Conservation (phyloP, 2,797 vertebrate species). For the Aotus griseimembra region DNA sequence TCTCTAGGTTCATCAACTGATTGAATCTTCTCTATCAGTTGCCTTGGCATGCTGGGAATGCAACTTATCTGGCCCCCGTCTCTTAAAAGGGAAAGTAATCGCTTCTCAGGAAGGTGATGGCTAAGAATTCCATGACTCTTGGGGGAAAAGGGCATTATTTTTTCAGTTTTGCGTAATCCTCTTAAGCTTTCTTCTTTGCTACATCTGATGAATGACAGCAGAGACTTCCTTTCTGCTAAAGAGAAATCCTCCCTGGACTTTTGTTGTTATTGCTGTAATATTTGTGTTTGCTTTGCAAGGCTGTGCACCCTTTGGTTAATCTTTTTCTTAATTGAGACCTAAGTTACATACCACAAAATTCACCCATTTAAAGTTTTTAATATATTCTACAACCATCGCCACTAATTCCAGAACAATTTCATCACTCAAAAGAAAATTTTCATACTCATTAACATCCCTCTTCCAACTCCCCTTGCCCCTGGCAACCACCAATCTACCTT, state of each 20-base stretch:
- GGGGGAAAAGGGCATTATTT: not conserved
- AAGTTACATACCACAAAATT: not conserved
- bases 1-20: not conserved
- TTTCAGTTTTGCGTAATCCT: not conserved
- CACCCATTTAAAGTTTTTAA: not conserved
- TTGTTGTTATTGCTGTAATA: not conserved
- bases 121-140: not conserved
- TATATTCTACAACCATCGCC: not conserved
- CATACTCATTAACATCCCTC: not conserved
- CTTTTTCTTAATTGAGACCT: not conserved
- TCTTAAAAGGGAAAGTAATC: not conserved
- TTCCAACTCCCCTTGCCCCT: not conserved
- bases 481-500: not conserved
- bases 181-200: not conserved
- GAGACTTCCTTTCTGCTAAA: not conserved
- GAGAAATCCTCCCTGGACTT: not conserved
- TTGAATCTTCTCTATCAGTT: not conserved
- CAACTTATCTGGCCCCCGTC: not conserved
- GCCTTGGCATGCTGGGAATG: not conserved
- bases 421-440: not conserved
- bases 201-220: not conserved
- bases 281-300: constrained; percentile 43
- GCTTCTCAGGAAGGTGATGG: not conserved
- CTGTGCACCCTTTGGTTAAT: not conserved
- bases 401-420: not conserved